These are phyloP conservation scores for Synchiropus splendidus DNA, from an alignment of 2,113 vertebrate genomes.

Conservation along the genomic window DNA sequence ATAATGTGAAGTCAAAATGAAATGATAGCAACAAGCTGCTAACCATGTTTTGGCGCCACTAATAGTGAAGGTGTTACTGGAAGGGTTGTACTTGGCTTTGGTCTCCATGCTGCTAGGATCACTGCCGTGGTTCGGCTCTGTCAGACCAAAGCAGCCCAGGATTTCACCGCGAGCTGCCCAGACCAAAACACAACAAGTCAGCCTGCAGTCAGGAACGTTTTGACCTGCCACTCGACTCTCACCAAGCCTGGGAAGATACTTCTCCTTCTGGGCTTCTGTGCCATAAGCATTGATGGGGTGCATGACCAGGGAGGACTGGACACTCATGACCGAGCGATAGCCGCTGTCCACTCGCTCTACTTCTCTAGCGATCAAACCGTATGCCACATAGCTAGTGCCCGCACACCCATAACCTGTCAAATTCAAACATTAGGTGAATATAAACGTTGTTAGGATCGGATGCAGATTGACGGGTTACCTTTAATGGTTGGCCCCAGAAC, in stretches of 20 bases:
- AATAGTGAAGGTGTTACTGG: slow-evolving; percentile 70
- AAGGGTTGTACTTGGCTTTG: slow-evolving; percentile 65
- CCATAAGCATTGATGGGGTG: slow-evolving; percentile 81
- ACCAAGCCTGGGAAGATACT: slow-evolving; percentile 82
- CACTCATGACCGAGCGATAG: slow-evolving; percentile 85
- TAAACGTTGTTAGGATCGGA: too few relatives aligned
- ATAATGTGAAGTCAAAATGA: too few relatives aligned
- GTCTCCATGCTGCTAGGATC: slow-evolving; percentile 81
- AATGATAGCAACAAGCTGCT: slow-evolving; percentile 13
- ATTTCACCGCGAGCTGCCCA: slow-evolving; percentile 74
- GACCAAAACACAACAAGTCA: background rate
- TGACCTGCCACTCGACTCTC: slow-evolving; percentile 30
- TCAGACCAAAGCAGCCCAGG: slow-evolving; percentile 83
- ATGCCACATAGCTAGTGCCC: slow-evolving; percentile 82
- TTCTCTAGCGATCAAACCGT: slow-evolving; percentile 81
- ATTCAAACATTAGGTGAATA: background rate
- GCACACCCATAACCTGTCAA: slow-evolving; percentile 81
- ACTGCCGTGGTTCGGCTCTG: slow-evolving; percentile 85
- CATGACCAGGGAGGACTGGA: slow-evolving; percentile 93
- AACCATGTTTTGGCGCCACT: slow-evolving; percentile 81
- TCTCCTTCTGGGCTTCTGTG: slow-evolving; percentile 79
- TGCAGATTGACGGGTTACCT: slow-evolving; percentile 43
- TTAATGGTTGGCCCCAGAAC: slow-evolving; percentile 83
- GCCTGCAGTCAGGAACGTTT: too few relatives aligned
- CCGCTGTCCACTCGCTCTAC: slow-evolving; percentile 85